Evolutionary conservation across 2,888 invertebrate genomes (phyloP), one percentile per base, ranked within the genome.

Genomic region (Griposia aprilina): DNA sequence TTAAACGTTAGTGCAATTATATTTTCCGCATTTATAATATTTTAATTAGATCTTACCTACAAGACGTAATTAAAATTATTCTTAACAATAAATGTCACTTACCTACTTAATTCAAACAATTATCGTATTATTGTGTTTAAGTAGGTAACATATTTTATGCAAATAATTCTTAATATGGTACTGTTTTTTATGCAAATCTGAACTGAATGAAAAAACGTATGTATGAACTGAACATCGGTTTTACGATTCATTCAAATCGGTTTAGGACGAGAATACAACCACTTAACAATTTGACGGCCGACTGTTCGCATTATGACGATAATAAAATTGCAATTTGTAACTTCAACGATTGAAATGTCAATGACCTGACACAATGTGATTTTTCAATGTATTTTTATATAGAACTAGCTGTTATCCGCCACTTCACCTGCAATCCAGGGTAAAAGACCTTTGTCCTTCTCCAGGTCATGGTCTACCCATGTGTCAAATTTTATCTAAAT

Each of bases 241-340:
- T 77, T 66, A 83, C 55, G 74, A 70, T 52, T 81, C 68, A 77
- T 66, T 75, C 66, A 69, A 71, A 65, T 65, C 52, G 36, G 74
- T 80, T 76, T 55, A 75, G 59, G 60, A 70, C 65, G 36, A 63
- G 52, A 77, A 81, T 73, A 84, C 48, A 75, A 66, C 57, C 81
- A 81, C 69, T 84, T 84, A 52, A 59, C 65, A 70, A 77, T 77
- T 77, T 84, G 65, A 74, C 20, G 62, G 74, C 36, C 65, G 50
- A 66, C 1, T 65, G 48, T 63, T 62, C 62, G 57, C n/a, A 30
- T 74, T 71, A 70, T 55, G 65, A 45, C 26, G 55, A 65, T 66
- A 62, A 70, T 84, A 84, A 84, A 84, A 81, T 77, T n/a, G 65
- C 60, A 76, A 74, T 77, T 55, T 80, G 80, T 59, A 48, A 52